Conservation (phyloP, 2,113 vertebrate species). For the Glaucomys volans region DNA sequence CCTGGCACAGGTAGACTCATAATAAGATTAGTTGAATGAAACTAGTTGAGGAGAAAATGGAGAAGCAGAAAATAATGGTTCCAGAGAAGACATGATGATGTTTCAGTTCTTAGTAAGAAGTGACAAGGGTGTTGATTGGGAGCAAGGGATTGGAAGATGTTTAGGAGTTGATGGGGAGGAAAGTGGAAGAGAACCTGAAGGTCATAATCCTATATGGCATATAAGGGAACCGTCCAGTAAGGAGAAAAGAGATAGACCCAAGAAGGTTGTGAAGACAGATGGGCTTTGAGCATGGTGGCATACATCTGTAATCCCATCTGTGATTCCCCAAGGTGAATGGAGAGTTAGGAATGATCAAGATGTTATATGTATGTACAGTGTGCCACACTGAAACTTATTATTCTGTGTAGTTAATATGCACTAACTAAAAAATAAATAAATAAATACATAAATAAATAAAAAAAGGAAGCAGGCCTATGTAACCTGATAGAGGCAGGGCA, state of each 20-base stretch:
- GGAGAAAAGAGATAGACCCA: background rate
- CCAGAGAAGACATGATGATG: background rate
- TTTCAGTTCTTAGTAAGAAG: background rate
- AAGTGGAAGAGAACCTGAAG: background rate
- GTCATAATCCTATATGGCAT: background rate
- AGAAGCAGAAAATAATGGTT: background rate
- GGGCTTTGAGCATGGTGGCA: too few species aligned
- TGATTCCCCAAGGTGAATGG: too few species aligned
- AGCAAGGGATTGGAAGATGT: background rate
- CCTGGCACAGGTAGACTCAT: background rate
- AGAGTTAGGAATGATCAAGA: too few species aligned
- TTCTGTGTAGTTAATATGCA: background rate
- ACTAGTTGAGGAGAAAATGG: background rate
- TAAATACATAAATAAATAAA: too few species aligned
- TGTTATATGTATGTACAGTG: background rate
- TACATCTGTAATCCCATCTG: too few species aligned
- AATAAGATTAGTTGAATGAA: background rate
- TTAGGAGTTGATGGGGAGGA: background rate
- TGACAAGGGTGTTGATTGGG: too few species aligned
- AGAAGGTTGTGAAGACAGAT: background rate
- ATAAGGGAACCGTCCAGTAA: background rate
- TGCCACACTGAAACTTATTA: background rate
- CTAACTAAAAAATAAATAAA: background rate
- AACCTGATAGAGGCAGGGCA: background rate
- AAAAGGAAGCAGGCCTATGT: background rate